These are phyloP conservation scores for Xenopus borealis DNA, from an alignment of 2,113 vertebrate genomes.

Conservation along the genomic window DNA sequence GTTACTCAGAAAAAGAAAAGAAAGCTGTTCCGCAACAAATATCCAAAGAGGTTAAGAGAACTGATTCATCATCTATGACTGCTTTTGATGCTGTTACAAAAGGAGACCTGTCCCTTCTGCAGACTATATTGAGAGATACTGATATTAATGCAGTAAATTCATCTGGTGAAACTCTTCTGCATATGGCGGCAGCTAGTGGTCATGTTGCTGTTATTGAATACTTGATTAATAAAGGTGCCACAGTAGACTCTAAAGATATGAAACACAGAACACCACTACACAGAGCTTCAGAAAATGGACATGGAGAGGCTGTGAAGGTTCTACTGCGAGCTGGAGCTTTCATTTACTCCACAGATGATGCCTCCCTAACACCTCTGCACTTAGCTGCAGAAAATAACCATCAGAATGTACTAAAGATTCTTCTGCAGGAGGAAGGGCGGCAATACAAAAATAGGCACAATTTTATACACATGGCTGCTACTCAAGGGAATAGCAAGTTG, in stretches of 20 bases:
- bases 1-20: conserved; percentile 43
- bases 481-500: conserved; percentile 59
- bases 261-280: conserved; percentile 67
- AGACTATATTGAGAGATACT: conserved; percentile 52
- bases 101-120: conserved; percentile 53
- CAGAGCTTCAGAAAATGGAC: conserved; percentile 64
- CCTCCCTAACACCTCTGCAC: conserved; percentile 59
- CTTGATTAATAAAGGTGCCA: conserved; percentile 64
- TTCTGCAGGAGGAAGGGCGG: conserved; percentile 64
- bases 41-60: conserved; percentile 15
- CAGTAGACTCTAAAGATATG: conserved; percentile 58
- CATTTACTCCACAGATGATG: conserved; percentile 56
- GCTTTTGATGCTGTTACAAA: conserved; percentile 53
- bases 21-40: not conserved
- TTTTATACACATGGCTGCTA: conserved; percentile 66
- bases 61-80: not conserved
- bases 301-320: conserved; percentile 38
- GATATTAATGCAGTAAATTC: conserved; percentile 52
- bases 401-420: conserved; percentile 47
- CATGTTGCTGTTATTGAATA: conserved; percentile 57
- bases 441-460: conserved; percentile 53
- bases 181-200: conserved; percentile 62
- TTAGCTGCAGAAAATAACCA: conserved; percentile 60
- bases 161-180: conserved; percentile 64
- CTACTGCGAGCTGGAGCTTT: conserved; percentile 58